Conservation (phyloP, 2,888 invertebrate species). For the Leptopilina drosophilae region DNA sequence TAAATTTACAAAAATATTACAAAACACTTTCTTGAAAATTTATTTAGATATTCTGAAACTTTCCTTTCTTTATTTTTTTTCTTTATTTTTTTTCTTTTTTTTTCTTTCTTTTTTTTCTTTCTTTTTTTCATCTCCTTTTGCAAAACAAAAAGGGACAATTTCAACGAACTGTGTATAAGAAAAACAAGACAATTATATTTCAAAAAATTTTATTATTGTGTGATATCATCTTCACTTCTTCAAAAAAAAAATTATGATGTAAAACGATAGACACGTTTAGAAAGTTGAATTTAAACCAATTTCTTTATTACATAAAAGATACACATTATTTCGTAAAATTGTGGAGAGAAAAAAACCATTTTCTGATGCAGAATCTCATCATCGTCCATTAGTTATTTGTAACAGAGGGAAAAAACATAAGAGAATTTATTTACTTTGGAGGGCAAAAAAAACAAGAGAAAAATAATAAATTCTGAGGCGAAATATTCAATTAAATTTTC, state of each 20-base stretch:
- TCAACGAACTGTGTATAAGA: no score
- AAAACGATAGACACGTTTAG: neutral
- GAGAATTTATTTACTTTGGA: neutral
- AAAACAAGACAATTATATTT: neutral
- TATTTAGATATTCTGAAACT: no score
- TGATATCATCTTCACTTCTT: neutral
- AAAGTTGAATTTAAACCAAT: conserved; percentile 1
- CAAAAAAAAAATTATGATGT: neutral
- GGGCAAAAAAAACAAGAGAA: no score
- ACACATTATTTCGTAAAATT: neutral
- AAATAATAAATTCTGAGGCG: no score
- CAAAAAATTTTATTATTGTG: neutral
- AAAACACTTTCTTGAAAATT: neutral
- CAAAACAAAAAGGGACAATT: neutral
- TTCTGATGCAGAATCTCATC: neutral
- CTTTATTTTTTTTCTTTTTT: no score
- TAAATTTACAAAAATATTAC: neutral
- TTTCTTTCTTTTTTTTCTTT: no score
- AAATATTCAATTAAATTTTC: no score
- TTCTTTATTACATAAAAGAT: neutral
- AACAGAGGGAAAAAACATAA: neutral
- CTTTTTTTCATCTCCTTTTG: no score
- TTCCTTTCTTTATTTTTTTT: neutral
- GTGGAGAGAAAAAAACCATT: neutral
- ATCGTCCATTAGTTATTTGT: neutral